These are phyloP conservation scores for Ormyrus pomaceus DNA, from an alignment of 2,888 invertebrate genomes.

Conservation along the genomic window DNA sequence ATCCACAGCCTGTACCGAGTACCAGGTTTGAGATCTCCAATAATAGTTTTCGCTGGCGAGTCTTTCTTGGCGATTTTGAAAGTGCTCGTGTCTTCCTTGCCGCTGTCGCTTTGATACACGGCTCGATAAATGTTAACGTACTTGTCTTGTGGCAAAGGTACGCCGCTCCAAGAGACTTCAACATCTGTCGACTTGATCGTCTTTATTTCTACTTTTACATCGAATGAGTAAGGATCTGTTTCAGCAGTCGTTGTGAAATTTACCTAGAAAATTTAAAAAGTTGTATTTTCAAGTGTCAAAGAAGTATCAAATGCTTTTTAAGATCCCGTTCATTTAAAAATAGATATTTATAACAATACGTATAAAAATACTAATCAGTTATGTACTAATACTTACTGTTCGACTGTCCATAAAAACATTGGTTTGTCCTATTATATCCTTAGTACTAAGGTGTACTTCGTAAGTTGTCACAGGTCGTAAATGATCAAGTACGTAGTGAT, in stretches of 20 bases:
- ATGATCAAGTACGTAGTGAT: constrained; percentile 86
- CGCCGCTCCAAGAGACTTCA: constrained; percentile 88
- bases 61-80: constrained; percentile 87
- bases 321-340: too few species aligned
- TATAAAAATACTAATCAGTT: too few species aligned
- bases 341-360: too few species aligned
- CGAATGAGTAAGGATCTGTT: constrained; percentile 89
- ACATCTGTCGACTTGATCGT: constrained; percentile 86
- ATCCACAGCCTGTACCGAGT: constrained; percentile 92
- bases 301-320: constrained; percentile 9
- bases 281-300: background rate
- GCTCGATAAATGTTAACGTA: constrained; percentile 93
- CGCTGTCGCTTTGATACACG: constrained; percentile 86
- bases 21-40: constrained; percentile 85
- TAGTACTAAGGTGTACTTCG: constrained; percentile 89
- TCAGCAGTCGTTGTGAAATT: constrained; percentile 69
- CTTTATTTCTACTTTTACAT: constrained; percentile 85
- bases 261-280: constrained; percentile 61
- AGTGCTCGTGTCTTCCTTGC: constrained; percentile 84
- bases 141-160: constrained; percentile 92
- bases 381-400: constrained; percentile 78
- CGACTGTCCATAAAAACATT: constrained; percentile 86
- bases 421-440: constrained; percentile 87
- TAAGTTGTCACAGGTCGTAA: constrained; percentile 87
- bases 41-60: constrained; percentile 81